A percentile compares a stretch with the other conserved stretches of the same genome.
phyloP scores from a whole-genome alignment of 2,888 invertebrate genomes.

The Hermaeophaga mercurialis region DNA sequence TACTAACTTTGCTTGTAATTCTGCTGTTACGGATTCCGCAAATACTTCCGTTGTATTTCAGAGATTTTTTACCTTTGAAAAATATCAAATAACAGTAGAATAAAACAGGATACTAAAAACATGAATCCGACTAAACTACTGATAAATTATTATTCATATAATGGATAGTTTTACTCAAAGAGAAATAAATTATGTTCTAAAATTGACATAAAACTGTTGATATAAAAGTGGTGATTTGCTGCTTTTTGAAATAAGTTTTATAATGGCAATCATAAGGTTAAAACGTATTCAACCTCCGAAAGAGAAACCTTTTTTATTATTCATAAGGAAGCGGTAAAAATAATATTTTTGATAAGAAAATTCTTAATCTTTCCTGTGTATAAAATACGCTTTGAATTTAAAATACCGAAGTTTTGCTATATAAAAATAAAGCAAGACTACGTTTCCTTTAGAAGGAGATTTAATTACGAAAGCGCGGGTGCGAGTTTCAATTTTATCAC shows the following conservation, averaged over 20 bases:
- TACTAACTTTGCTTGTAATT: constrained; percentile 12
- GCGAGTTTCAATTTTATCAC: no score
- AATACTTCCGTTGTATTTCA: constrained; percentile 14
- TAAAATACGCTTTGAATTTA: constrained; percentile 37
- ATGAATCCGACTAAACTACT: not conserved
- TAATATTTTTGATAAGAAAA: constrained; percentile 38
- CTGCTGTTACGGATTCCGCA: constrained; percentile 15
- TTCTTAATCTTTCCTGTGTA: constrained; percentile 42
- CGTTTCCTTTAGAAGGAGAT: no score
- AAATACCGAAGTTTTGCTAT: no score
- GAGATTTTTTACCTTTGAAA: not conserved
- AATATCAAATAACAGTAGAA: constrained; percentile 11
- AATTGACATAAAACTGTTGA: no score
- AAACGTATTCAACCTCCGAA: no score
- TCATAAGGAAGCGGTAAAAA: constrained; percentile 29
- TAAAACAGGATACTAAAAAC: not conserved
- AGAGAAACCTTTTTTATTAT: constrained; percentile 17
- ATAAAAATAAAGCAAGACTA: no score
- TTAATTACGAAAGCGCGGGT: no score
- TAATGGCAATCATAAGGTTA: not conserved
- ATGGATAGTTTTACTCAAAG: no score
- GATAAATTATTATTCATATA: not conserved
- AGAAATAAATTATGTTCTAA: no score
- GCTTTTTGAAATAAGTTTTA: no score
- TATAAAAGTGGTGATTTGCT: no score